phyloP scores from a whole-genome alignment of 2,888 invertebrate species.

The Meiosimyza decipiens region DNA sequence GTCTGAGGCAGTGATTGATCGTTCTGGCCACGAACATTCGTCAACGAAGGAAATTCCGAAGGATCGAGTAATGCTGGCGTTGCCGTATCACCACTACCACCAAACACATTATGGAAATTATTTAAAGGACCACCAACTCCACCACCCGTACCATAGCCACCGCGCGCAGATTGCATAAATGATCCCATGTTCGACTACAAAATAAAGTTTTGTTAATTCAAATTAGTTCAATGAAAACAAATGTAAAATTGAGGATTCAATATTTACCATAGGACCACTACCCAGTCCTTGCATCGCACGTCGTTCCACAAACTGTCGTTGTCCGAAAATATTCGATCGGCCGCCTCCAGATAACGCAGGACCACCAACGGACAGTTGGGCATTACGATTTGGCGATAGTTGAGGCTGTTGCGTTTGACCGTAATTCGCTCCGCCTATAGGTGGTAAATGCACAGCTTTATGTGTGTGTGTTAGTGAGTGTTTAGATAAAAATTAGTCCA shows the following conservation, averaged over 20 bases:
- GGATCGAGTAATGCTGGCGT: slow-evolving; percentile 90
- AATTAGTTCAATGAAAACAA: slow-evolving; percentile 21
- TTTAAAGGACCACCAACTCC: slow-evolving; percentile 73
- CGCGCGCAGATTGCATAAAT: slow-evolving; percentile 72
- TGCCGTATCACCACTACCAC: slow-evolving; percentile 78
- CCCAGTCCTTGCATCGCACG: slow-evolving; percentile 72
- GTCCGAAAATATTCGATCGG: slow-evolving; percentile 78
- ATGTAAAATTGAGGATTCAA: slow-evolving; percentile 27
- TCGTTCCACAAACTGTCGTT: slow-evolving; percentile 82
- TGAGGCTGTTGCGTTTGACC: slow-evolving; percentile 70
- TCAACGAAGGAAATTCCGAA: slow-evolving; percentile 92
- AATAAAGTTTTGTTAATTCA: slow-evolving; percentile 32
- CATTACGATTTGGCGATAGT: slow-evolving; percentile 71
- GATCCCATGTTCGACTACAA: slow-evolving; percentile 73
- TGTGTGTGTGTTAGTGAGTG: background rate
- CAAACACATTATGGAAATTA: slow-evolving; percentile 86
- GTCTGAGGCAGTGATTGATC: slow-evolving; percentile 83
- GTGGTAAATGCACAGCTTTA: slow-evolving; percentile 36
- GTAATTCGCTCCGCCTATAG: slow-evolving; percentile 66
- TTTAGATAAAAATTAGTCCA: too few relatives aligned
- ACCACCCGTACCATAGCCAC: slow-evolving; percentile 71
- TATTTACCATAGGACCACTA: slow-evolving; percentile 65
- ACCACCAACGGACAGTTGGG: slow-evolving; percentile 69
- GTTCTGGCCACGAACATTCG: slow-evolving; percentile 82
- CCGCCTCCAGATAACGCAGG: slow-evolving; percentile 71